Evolutionary conservation across 2,797 vertebrate species (phyloP).

Genomic region (Sebastiscus tertius): DNA sequence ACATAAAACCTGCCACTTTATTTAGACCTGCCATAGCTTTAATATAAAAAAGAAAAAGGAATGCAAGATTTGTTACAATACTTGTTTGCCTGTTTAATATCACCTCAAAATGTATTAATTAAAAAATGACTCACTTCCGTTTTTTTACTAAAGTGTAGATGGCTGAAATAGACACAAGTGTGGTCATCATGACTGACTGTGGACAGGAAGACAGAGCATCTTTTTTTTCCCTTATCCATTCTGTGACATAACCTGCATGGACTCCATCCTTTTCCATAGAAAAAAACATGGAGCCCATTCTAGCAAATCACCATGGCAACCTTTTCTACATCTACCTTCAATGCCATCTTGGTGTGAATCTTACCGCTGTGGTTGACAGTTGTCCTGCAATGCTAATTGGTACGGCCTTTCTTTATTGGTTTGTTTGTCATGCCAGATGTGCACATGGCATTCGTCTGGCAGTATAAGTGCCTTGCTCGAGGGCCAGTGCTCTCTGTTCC

Average conservation of each 20-base stretch:
- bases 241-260: background rate
- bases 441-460: background rate
- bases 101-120: background rate
- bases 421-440: background rate
- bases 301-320: slow-evolving; percentile 45
- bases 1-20: background rate
- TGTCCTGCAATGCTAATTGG: background rate
- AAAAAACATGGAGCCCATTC: slow-evolving; percentile 9
- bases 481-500: background rate
- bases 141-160: background rate
- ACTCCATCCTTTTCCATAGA: background rate
- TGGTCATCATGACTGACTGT: background rate
- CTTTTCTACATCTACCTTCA: slow-evolving; percentile 2
- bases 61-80: background rate
- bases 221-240: background rate
- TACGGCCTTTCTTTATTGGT: background rate
- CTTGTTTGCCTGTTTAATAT: background rate
- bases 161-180: background rate
- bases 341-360: background rate
- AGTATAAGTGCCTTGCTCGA: slow-evolving; percentile 19
- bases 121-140: background rate
- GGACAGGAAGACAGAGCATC: background rate
- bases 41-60: background rate
- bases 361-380: background rate
- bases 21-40: background rate